Evolutionary conservation across 2,888 invertebrate genomes (phyloP).

Genomic region (Mythimna loreyi): DNA sequence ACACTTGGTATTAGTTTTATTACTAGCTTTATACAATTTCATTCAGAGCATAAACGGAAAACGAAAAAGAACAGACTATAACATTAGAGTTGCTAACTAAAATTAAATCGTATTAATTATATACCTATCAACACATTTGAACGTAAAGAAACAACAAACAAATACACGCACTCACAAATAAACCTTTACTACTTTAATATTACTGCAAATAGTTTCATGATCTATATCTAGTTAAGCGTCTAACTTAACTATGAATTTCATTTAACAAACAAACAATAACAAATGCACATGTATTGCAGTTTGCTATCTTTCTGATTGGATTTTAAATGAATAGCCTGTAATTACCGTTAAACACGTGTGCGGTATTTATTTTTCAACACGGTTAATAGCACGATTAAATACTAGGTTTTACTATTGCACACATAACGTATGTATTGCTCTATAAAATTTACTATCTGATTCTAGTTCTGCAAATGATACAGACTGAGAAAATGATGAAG

Average conservation of each 20-base stretch:
- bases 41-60: no score
- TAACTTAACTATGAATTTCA: background rate
- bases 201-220: no score
- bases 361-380: constrained; percentile 19
- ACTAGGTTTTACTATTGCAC: background rate
- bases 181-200: no score
- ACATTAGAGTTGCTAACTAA: no score
- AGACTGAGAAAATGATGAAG: no score
- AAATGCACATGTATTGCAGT: constrained; percentile 6
- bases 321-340: constrained; percentile 37
- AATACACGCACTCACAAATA: no score
- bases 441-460: background rate
- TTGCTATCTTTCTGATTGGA: constrained; percentile 33
- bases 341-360: constrained; percentile 34
- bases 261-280: background rate
- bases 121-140: no score
- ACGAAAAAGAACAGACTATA: no score
- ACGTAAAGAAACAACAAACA: no score
- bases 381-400: constrained; percentile 9
- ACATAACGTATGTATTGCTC: background rate
- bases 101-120: no score
- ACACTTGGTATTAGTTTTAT: no score
- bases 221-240: background rate
- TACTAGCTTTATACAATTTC: no score
- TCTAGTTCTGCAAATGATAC: background rate